Base-by-base conservation (phyloP, 2,113 vertebrate genomes). In the Zingel zingel region DNA sequence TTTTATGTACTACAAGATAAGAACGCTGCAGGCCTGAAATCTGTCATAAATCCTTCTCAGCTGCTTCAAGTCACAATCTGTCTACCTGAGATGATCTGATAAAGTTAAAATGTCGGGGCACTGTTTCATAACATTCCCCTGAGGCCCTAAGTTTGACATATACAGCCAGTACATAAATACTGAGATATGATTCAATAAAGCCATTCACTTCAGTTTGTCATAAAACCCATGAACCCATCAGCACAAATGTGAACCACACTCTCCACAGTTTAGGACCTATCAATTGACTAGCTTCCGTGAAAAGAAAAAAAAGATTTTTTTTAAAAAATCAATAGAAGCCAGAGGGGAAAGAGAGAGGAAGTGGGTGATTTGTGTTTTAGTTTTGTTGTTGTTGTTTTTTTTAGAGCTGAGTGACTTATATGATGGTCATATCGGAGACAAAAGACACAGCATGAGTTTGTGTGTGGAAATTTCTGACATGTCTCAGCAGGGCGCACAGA, bases 301-400 rank as follows among this genome's bases (percentile, higher is more conserved):
- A 27, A 27, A 27, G 27, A 27, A 27, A 27, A 2, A 27, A 27
- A 58, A 82, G 74, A 74, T n/a, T n/a, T n/a, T n/a, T n/a, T n/a
- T n/a, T n/a, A 85, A 88, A 43, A 93, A 92, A 93, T 89, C 88
- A 73, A 91, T 90, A 79, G 51, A 15, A 73, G 64, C 67, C 57
- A 43, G 33, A 81, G 30, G 3, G 59, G 75, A 79, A 76, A 75
- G 39, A 75, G 39, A 30, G n/a, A 77, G 53, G 68, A 80, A 75
- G 63, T 45, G 1, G 73, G 43, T 71, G 21, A 77, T 78, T 66
- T 84, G 33, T 80, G 59, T 75, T 78, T 77, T 61, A 11, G 2
- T 43, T 43, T 43, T 10, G 10, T 43, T 11, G 8, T 39, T 39
- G 39, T 39, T 9, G 9, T 39, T 30, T 82, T 82, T 66, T 85